Base-by-base conservation (phyloP, 1,140 invertebrate genomes). In the Agrilus planipennis region DNA sequence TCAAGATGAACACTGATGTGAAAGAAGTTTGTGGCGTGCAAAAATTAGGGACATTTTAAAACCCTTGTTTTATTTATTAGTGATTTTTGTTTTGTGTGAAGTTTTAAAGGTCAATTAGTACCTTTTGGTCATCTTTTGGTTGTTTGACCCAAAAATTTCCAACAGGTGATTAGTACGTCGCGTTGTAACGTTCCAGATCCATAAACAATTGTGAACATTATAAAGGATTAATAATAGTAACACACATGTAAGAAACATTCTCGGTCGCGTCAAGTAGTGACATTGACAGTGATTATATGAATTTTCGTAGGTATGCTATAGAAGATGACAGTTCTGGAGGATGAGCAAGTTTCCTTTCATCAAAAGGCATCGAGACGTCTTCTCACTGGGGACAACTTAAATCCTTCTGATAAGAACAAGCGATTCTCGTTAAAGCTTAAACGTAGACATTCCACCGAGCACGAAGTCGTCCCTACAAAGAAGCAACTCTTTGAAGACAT, bases 251-350 rank as follows among this genome's bases (percentile, higher is more conserved):
- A 43, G 41, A 37, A 37, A 10, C 10, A 19, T 17, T 23, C 17
- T 2, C 16, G 11, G 9, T 11, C 10, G 12, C 16, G 6, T 39
- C 14, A 15, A 32, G 19, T 17, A 32, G 16, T 3, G 3, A 35
- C 20, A 7, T n/a, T n/a, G n/a, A n/a, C n/a, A n/a, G n/a, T n/a
- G n/a, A n/a, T n/a, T n/a, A n/a, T n/a, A n/a, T n/a, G n/a, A 16
- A 22, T 19, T 28, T 17, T 39, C 39, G n/a, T 23, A 55, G 53
- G 53, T 50, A 48, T 51, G 44, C 39, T 42, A 36, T 53, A 43
- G 46, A 55, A 55, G 51, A 55, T 55, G 53, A 53, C 53, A 55
- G 42, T 52, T 47, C 49, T 53, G 39, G 53, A 55, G 44, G 43
- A 55, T 49, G 49, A 55, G 37, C 48, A 47, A 37, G 52, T 45